Evolutionary conservation across 1,140 invertebrate species (phyloP).

Genomic region (Cotesia typhae): DNA sequence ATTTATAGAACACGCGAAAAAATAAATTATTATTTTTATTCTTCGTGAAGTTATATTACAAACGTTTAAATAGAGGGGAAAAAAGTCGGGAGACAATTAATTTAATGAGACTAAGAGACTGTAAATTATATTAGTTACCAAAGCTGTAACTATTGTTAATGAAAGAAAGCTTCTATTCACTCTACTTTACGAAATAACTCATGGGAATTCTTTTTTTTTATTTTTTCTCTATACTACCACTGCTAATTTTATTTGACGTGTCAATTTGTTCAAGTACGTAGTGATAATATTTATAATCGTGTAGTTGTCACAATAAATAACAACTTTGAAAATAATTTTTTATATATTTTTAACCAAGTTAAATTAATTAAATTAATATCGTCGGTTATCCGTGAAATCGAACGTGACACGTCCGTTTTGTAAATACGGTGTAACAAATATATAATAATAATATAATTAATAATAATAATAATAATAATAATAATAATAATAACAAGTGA

Average conservation of each 20-base stretch:
- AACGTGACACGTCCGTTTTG: conserved; percentile 31
- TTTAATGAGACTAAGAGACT: conserved; percentile 37
- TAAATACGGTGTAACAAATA: conserved; percentile 29
- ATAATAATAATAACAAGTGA: conserved; percentile 11
- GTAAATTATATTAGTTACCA: conserved; percentile 50
- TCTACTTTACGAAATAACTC: conserved; percentile 8
- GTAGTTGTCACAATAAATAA: too few species aligned
- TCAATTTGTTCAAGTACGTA: too few species aligned
- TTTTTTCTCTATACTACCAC: not conserved
- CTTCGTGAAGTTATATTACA: conserved; percentile 8
- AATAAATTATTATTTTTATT: conserved; percentile 19
- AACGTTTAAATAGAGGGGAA: not conserved
- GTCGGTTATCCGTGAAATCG: conserved; percentile 31
- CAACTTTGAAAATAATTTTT: too few species aligned
- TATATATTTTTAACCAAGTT: too few species aligned
- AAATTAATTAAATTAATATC: conserved; percentile 9
- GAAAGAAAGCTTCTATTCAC: conserved; percentile 23
- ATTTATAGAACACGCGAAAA: not conserved
- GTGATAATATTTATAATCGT: too few species aligned
- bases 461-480: not conserved
- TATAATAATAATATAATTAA: conserved; percentile 12
- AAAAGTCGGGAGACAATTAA: conserved; percentile 11
- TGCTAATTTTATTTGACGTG: too few species aligned
- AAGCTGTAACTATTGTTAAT: conserved; percentile 54
- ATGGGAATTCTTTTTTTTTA: not conserved